phyloP scores from a whole-genome alignment of 2,113 vertebrate genomes.

The Nicator chloris region DNA sequence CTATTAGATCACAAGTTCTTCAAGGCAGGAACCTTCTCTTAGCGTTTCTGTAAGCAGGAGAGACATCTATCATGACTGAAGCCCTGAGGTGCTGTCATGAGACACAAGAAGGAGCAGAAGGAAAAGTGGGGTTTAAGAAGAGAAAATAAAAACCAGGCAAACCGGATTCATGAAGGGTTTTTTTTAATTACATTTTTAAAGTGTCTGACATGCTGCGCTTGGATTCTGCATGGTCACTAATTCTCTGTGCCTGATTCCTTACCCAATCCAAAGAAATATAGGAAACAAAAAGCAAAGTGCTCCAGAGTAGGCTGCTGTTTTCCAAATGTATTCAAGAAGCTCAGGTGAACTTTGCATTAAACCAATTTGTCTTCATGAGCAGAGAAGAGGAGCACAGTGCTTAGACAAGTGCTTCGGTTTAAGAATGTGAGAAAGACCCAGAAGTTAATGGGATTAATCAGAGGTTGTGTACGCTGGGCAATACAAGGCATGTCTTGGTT shows the following conservation, averaged over 20 bases:
- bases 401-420: neutral
- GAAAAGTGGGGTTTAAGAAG: neutral
- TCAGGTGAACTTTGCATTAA: neutral
- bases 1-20: neutral
- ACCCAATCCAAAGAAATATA: neutral
- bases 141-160: neutral
- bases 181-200: neutral
- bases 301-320: neutral
- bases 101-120: neutral
- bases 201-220: fast-evolving
- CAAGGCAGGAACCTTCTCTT: neutral
- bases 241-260: neutral
- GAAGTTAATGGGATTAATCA: neutral
- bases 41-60: neutral
- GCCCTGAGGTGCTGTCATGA: neutral
- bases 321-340: neutral
- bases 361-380: neutral
- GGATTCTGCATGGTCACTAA: neutral
- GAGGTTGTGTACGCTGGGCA: neutral
- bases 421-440: neutral
- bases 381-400: neutral
- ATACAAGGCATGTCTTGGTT: neutral
- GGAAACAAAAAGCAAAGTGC: neutral
- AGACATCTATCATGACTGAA: neutral
- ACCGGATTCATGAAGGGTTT: fast-evolving